These are phyloP conservation scores for Alectura lathami DNA, from an alignment of 2,113 vertebrate species.

Conservation along the genomic window DNA sequence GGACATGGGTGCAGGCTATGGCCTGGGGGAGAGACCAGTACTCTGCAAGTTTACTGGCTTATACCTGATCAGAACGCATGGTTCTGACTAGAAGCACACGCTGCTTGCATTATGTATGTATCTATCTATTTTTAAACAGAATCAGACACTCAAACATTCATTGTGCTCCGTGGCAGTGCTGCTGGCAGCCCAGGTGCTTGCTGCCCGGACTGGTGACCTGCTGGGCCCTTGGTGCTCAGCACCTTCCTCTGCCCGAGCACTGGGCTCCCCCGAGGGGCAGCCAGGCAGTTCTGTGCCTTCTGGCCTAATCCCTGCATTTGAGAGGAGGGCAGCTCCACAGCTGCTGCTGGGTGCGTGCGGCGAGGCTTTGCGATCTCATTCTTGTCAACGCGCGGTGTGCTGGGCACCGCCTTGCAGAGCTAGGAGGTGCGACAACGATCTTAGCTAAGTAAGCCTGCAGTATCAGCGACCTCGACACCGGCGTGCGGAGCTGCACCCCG, in stretches of 20 bases:
- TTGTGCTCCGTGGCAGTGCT: neutral
- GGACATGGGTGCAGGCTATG: neutral
- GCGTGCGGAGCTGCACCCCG: neutral
- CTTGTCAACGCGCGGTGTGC: neutral
- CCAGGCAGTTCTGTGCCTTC: neutral
- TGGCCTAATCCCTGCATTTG: neutral
- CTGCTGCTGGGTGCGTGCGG: neutral
- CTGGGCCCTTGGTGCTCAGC: neutral
- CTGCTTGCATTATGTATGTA: neutral
- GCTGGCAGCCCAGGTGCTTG: neutral
- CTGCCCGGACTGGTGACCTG: neutral
- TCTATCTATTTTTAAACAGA: neutral
- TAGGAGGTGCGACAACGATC: neutral
- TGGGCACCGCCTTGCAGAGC: neutral
- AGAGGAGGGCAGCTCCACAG: neutral
- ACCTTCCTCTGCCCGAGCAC: neutral
- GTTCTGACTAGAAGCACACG: neutral
- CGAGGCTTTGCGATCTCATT: neutral
- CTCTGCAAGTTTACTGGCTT: neutral
- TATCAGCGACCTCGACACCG: neutral
- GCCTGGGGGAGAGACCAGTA: neutral
- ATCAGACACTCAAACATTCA: fast-evolving
- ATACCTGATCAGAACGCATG: neutral
- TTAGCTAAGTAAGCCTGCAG: neutral
- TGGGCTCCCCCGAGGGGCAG: neutral